phyloP scores from a whole-genome alignment of 2,113 vertebrate genomes.

The Pygathrix nemaeus region DNA sequence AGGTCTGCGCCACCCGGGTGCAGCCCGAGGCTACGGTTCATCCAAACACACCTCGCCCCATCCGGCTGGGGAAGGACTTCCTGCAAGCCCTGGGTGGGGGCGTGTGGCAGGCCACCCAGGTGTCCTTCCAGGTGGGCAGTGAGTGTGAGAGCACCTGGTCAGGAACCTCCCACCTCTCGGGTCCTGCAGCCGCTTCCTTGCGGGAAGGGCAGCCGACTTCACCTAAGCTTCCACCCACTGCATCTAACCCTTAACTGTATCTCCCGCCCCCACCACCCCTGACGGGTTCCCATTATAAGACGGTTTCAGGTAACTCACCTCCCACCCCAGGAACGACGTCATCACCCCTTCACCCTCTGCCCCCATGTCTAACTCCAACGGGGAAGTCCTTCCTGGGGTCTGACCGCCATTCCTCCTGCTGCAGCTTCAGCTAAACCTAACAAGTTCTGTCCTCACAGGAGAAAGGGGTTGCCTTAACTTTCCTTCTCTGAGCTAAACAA shows the following conservation, averaged over 20 bases:
- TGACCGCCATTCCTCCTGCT: slow-evolving; percentile 17
- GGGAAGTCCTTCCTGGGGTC: slow-evolving; percentile 59
- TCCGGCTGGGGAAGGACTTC: not conserved
- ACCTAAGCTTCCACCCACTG: not conserved
- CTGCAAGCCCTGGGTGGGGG: not conserved
- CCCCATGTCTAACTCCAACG: not conserved
- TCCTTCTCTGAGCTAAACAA: not conserved
- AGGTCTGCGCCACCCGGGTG: not conserved
- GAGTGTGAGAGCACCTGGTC: slow-evolving; percentile 12
- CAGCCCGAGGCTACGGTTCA: not conserved
- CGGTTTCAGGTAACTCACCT: not conserved
- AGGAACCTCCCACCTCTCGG: not conserved
- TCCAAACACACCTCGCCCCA: not conserved
- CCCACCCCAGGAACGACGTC: not conserved
- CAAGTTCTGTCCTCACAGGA: not conserved
- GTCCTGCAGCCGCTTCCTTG: not conserved
- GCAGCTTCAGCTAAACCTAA: not conserved
- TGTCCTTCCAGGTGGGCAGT: not conserved
- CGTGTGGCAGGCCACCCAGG: not conserved
- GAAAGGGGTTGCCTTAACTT: not conserved
- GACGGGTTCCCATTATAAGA: not conserved
- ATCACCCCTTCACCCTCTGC: not conserved
- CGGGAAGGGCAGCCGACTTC: not conserved
- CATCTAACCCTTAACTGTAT: not conserved
- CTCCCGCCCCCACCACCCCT: not conserved